Base-by-base conservation (phyloP, 2,888 invertebrate genomes). In the Plusia festucae region DNA sequence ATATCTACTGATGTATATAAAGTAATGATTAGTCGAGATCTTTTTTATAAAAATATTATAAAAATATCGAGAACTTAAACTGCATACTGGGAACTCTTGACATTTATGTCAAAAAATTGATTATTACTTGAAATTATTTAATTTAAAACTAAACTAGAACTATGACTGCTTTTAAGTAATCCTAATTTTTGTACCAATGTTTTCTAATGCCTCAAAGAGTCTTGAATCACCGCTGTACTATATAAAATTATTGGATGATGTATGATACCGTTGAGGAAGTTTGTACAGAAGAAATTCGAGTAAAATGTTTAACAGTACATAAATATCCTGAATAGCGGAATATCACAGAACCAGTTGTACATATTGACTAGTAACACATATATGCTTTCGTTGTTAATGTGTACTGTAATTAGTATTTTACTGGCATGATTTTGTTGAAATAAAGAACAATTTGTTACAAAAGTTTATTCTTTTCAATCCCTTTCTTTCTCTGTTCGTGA, bases 341-440 rank as follows among this genome's bases (percentile, higher is more conserved):
- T 78, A 81, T 81, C 82, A 85, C 80, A 70, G 68, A 68, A 78
- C 73, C 79, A 81, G 76, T 77, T 90, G 89, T 90, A 90, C 83
- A 91, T 89, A 88, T 84, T 83, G 83, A 68, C 72, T 65, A 83
- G 85, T 79, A 71, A 82, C 85, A 84, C 84, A 71, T 82, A 81
- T 49, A 49, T 82, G 89, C 91, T 91, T 91, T 91, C 81, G 88
- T 91, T 89, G 88, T 91, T 87, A 88, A 85, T 74, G 84, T 86
- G 82, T 88, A 90, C 78, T 86, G 87, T 90, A 88, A 87, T 86
- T 87, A 88, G 88, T 83, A 86, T 82, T 84, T 81, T 85, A 87
- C 70, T 83, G 83, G 82, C 81, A 86, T 87, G 80, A 87, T 87
- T 91, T 86, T 87, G 90, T 90, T 91, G 83, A 83, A 90, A 89